Conservation (phyloP, 1,140 invertebrate species). For the Harpegnathos saltator region DNA sequence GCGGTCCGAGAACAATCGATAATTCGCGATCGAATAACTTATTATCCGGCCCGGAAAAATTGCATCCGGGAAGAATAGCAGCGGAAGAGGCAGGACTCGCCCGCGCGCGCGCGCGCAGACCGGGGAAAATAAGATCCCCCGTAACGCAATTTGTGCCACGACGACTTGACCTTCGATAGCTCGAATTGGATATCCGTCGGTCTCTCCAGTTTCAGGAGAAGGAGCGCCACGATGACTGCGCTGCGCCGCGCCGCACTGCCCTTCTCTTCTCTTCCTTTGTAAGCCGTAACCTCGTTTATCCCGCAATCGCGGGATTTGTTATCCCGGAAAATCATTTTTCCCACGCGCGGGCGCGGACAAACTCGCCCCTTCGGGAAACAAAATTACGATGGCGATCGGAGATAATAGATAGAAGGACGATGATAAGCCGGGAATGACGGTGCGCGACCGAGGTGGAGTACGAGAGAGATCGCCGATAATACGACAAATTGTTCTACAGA, state of each 20-base stretch:
- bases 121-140: slow-evolving; percentile 53
- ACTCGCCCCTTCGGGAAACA: background rate
- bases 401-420: slow-evolving; percentile 52
- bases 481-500: slow-evolving; percentile 23
- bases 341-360: background rate
- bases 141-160: slow-evolving; percentile 74
- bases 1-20: slow-evolving; percentile 65
- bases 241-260: slow-evolving; percentile 23
- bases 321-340: slow-evolving; percentile 61
- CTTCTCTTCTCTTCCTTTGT: slow-evolving; percentile 67
- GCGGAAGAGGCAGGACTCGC: slow-evolving; percentile 58
- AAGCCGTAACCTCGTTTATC: slow-evolving; percentile 68
- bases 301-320: slow-evolving; percentile 60
- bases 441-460: background rate
- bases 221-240: slow-evolving; percentile 59
- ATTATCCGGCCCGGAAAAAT: slow-evolving; percentile 72
- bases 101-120: background rate
- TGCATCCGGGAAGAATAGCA: slow-evolving; percentile 67
- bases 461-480: slow-evolving; percentile 22
- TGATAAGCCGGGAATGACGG: slow-evolving; percentile 56
- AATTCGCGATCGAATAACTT: slow-evolving; percentile 67
- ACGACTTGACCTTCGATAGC: slow-evolving; percentile 76
- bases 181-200: slow-evolving; percentile 72
- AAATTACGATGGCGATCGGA: slow-evolving; percentile 53
- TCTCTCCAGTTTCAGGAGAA: slow-evolving; percentile 68